Evolutionary conservation across 2,797 vertebrate species (phyloP), one percentile per base, ranked within the genome.

Genomic region (Rhinophrynus dorsalis): DNA sequence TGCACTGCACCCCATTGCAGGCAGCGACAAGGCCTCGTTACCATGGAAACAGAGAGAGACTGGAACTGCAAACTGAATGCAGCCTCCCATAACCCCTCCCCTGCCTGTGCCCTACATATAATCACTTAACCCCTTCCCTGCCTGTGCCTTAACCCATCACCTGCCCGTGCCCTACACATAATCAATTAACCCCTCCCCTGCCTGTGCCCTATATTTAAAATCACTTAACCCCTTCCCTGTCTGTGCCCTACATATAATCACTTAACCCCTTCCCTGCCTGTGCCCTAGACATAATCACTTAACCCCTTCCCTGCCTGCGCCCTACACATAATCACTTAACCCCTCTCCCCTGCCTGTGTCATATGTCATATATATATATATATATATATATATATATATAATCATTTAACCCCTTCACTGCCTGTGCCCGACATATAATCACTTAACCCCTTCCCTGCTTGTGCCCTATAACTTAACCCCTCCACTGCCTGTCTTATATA

Each of bases 21-120:
- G 47, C 58, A 54, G n/a, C 23, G 37, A 35, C 48, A 70, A 62
- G 58, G 67, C 58, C 47, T 24, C 12, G 58, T 70, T 5, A 1
- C 23, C 67, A 70, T 48, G 50, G 67, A n/a, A 68, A 68, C 66
- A 35, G 32, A 23, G 24, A 58, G 42, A 29, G 37, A 44, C 12
- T 26, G 17, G 67, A 11, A 11, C 27, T 9, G 37, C 35, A 45
- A 68, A 47, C 18, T 48, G 0, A 6, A 27, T 18, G n/a, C 35
- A 55, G 37, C 35, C 8, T 44, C 11, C 4, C 26, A 54, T 65
- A 65, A 54, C 62, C 50, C 5, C 12, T 42, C 2, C 5, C 5
- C 20, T 38, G 30, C 60, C 29, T 2, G 1, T 26, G 5, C 9
- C 13, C 3, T 11, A 6, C 10, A 35, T n/a, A n/a, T n/a, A n/a